phyloP scores from a whole-genome alignment of 2,888 invertebrate species.

The Sussaba pulchella region DNA sequence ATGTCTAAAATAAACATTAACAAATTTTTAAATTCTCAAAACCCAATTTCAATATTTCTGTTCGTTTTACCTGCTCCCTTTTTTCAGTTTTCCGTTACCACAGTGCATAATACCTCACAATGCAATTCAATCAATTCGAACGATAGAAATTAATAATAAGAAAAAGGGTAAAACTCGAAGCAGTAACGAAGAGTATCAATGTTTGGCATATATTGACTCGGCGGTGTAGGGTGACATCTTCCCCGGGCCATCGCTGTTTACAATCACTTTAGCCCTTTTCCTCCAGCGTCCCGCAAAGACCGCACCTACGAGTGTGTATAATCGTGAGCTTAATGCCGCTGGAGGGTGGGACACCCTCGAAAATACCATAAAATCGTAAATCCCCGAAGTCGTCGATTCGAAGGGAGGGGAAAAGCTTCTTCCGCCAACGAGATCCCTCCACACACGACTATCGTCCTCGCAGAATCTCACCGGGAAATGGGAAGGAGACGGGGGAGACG shows the following conservation, averaged over 20 bases:
- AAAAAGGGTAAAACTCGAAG: conserved; percentile 1
- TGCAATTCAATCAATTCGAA: conserved; percentile 14
- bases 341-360: conserved; percentile 41
- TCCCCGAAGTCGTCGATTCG: conserved; percentile 33
- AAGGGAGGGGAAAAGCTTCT: background rate
- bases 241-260: conserved; percentile 58
- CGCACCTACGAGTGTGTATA: conserved; percentile 57
- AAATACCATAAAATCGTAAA: conserved; percentile 57
- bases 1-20: too few species aligned
- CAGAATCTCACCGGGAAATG: background rate
- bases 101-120: background rate
- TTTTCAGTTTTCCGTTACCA: background rate
- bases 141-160: background rate
- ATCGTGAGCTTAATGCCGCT: conserved; percentile 50
- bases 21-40: too few species aligned
- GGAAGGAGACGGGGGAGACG: background rate
- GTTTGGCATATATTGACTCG: conserved; percentile 51
- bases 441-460: conserved; percentile 10
- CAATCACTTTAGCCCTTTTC: conserved; percentile 65
- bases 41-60: too few species aligned
- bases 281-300: conserved; percentile 2
- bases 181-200: conserved; percentile 34
- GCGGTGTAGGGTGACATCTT: conserved; percentile 47
- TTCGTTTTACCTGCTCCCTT: too few species aligned
- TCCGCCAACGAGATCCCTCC: conserved; percentile 31